Evolutionary conservation across 2,888 invertebrate genomes (phyloP).

Genomic region (Epinotia brunnichana): DNA sequence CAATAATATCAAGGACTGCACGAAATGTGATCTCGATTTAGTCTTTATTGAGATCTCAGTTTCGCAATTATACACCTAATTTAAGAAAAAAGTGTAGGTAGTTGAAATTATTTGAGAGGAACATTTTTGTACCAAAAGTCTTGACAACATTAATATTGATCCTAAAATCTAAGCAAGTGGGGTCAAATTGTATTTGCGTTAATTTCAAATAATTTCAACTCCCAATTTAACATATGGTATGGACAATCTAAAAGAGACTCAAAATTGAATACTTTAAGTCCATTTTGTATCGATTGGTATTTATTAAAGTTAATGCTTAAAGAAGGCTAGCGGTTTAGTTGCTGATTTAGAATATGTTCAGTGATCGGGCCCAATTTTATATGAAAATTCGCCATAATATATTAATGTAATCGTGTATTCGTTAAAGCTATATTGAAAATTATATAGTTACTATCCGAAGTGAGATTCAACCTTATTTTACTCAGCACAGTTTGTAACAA

Average conservation of each 20-base stretch:
- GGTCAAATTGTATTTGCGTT: no score
- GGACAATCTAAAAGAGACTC: constrained; percentile 17
- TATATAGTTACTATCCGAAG: not conserved
- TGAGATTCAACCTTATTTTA: not conserved
- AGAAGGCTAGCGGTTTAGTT: constrained; percentile 22
- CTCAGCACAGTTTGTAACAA: not conserved
- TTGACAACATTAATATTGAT: not conserved
- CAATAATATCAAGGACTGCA: constrained; percentile 31
- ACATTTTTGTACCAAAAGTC: not conserved
- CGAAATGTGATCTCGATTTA: constrained; percentile 39
- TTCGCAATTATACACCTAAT: not conserved
- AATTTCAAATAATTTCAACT: not conserved
- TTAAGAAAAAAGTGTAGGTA: constrained; percentile 1
- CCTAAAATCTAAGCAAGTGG: no score
- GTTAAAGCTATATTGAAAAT: not conserved
- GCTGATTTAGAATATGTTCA: constrained; percentile 11
- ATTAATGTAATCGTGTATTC: not conserved
- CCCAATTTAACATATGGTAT: not conserved
- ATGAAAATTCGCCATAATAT: constrained; percentile 16
- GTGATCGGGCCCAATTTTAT: constrained; percentile 25
- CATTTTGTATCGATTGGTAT: constrained; percentile 17
- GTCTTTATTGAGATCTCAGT: constrained; percentile 37
- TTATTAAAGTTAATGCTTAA: not conserved
- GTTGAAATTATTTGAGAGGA: constrained; percentile 3
- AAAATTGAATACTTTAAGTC: constrained; percentile 4